Percentiles rank a stretch among this genome's conserved stretches.
Conservation (phyloP, 2,797 vertebrate genomes). For the Picus viridis region DNA sequence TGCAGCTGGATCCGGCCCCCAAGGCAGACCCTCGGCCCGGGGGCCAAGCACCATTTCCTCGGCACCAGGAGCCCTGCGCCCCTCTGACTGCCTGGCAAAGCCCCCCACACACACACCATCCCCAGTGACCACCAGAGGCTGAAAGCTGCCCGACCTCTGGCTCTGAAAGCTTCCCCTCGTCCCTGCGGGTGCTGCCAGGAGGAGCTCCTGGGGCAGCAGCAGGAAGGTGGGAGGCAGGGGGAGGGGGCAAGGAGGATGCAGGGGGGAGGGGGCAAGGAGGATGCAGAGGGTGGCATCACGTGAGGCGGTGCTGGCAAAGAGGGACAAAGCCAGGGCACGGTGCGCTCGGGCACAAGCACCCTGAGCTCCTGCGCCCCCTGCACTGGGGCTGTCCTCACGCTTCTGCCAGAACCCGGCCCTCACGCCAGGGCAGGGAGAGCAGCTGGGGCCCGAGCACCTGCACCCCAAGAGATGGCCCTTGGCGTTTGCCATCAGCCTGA, state of each 20-base stretch:
- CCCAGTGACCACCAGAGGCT: accelerated
- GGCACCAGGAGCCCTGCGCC: not conserved
- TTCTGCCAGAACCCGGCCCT: not conserved
- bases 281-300: not conserved
- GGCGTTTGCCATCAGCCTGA: not conserved
- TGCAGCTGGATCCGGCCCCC: accelerated
- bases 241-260: too few relatives aligned
- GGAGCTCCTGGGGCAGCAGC: not conserved
- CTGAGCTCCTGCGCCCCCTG: not conserved
- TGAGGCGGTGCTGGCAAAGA: accelerated
- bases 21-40: not conserved
- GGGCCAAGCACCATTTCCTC: not conserved
- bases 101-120: accelerated
- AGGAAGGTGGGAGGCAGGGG: not conserved
- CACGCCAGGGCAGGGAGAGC: not conserved
- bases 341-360: not conserved
- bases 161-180: accelerated
- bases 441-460: accelerated
- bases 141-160: not conserved
- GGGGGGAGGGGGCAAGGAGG: not conserved
- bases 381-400: accelerated
- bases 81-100: not conserved
- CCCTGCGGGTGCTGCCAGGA: not conserved
- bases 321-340: accelerated
- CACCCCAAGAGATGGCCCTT: not conserved